Base-by-base conservation (phyloP, 2,888 invertebrate genomes). In the Pandemis corylana region DNA sequence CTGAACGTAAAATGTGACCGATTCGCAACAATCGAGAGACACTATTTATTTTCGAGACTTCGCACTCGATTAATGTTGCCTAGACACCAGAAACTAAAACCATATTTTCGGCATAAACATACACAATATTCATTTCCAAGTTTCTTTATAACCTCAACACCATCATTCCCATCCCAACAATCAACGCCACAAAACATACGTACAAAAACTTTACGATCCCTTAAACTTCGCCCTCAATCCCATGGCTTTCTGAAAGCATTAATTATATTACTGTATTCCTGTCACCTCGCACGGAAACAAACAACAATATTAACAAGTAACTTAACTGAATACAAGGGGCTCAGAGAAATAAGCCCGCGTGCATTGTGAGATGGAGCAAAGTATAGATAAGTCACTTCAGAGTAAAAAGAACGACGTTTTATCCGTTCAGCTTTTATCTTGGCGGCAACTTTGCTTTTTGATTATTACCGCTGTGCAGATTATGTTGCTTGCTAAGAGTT, bases 241-340 rank as follows among this genome's bases (percentile, higher is more conserved):
- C 53, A 70, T 56, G 28, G 71, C 56, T 65, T 56, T 71, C 28
- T n/a, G 42, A 72, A 13, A 51, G 42, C 72, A 46, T 68, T 68
- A 68, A 74, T 74, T 74, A 61, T 65, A 65, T 73, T 65, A 42
- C 41, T 42, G 63, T 56, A 56, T 74, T 49, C 69, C 49, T 59
- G 68, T 69, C 41, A 61, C 67, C 67, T 61, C 20, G 63, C 56
- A 42, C 44, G 49, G 65, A 13, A 68, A 49, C 59, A 69, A 65
- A 72, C 65, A 63, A 68, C 51, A 68, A 56, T 46, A 59, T n/a
- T 6, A 46, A 49, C 49, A 51, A 67, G 53, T 56, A 36, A 68
- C 72, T 72, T n/a, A 65, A 66, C 51, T n/a, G 66, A 68, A 68
- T 59, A 59, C 64, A 51, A 42, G 28, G 59, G 56, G 69, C 68